Evolutionary conservation across 2,797 vertebrate species (phyloP), one percentile per base, ranked within the genome.

Genomic region (Aselliscus stoliczkanus): DNA sequence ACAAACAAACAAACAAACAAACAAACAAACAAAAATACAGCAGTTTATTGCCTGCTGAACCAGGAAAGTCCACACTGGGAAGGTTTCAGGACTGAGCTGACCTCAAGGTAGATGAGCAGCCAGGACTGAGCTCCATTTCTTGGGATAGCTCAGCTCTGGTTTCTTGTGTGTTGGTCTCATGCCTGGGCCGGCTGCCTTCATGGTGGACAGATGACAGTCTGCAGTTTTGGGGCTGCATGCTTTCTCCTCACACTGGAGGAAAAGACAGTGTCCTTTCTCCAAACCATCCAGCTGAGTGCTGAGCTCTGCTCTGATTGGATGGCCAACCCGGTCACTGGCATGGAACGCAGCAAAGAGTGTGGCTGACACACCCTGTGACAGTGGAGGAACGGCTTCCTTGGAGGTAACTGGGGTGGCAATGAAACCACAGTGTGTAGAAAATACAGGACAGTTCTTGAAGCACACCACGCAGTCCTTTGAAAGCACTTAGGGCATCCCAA

Each of bases 391-490:
- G 14, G 47, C 47, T 50, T 50, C 14, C 47, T 50, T 13, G 0
- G 10, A 88, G 25, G 29, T 17, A 44, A 20, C 44, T 9, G 12
- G n/a, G 23, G 31, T 0, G 10, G 10, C 21, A 17, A 11, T 7
- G 20, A 20, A 13, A 12, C 15, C 27, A 13, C 5, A 2, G 4
- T 0, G 2, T 0, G 13, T 44, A 65, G 56, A 20, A 18, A 62
- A 18, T 0, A 4, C 2, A 39, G 75, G 3, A 1, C 2, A 7
- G 12, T n/a, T n/a, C 20, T 0, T 17, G 52, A 64, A n/a, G 52
- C 56, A 42, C 1, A 37, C n/a, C 56, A 18, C 27, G 0, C 3
- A 85, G 54, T n/a, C 42, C 62, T 44, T 4, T 7, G n/a, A 23
- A 70, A 81, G 34, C n/a, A 34, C 5, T 21, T 2, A 0, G 34